Evolutionary conservation across 1,140 invertebrate species (phyloP), one percentile per base, ranked within the genome.

Genomic region (Pogonomyrmex californicus): DNA sequence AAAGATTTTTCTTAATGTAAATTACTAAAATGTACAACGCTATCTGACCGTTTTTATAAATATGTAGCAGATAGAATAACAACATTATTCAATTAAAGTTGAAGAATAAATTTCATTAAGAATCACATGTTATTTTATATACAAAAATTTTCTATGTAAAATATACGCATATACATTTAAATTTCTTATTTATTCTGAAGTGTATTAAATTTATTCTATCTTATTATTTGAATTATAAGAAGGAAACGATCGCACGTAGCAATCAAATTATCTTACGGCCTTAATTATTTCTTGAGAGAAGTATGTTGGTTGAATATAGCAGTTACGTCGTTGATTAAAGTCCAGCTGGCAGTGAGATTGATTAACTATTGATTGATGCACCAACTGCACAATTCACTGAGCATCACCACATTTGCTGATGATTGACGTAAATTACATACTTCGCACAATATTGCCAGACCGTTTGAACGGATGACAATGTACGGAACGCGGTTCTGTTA

Each of bases 361-460:
- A 56, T 33, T 17, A 38, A 12, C 14, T 56, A 41, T 56, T 12
- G 36, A 41, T 23, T 10, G 14, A 82, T 41, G 17, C 70, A 73
- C 10, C 12, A 47, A 47, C 30, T 12, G 12, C 66, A 58, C 79
- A 47, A 60, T 10, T 44, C 79, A 73, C 79, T 60, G 41, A 68
- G 30, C 30, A 23, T 47, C 66, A 60, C 7, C 36, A 38, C 2
- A 23, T n/a, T 23, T 12, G 12, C 30, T 54, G 41, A 47, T 17
- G 38, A 47, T 49, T 33, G n/a, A 73, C n/a, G 14, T 44, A 56
- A 81, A 73, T 73, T 10, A 47, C 68, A 60, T 41, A 73, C 17
- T 36, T 33, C 23, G 7, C 44, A 47, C 65, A 58, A 30, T 73
- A 33, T 47, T 10, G 44, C 44, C 17, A 4, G 23, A 44, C 7